Evolutionary conservation across 2,888 invertebrate genomes (phyloP), one percentile per base, ranked within the genome.

Genomic region (Eupeodes latifasciatus): DNA sequence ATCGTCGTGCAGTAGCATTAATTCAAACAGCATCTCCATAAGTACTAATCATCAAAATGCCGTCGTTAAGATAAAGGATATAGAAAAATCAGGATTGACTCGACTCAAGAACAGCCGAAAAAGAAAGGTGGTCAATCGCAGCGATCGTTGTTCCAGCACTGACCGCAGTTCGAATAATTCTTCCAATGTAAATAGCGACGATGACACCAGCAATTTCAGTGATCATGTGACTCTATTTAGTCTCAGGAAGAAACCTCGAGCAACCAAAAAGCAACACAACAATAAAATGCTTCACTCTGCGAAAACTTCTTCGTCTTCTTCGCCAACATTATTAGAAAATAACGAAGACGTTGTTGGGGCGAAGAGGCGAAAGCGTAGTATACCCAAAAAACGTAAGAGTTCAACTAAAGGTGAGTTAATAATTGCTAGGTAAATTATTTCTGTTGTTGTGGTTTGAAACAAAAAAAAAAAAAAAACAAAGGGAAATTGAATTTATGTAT

Each of bases 391-490:
- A 75, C 51, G 88, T 64, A 88, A 88, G 66, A 78, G 77, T 55
- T 88, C 88, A 12, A 78, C 74, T 19, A 88, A 88, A 85, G 88
- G 88, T 88, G 88, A 88, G 88, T 81, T 88, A 47, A 81, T 88
- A 27, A 88, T 88, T 78, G 78, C 84, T 66, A 81, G 88, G 74
- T 88, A 85, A 88, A 79, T 62, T 16, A 69, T 40, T 34, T 14
- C 19, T 67, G 66, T 55, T 34, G 51, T 14, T 76, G 66, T 57
- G 11, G 47, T 51, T 11, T 66, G 19, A 71, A 71, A n/a, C n/a
- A n/a, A n/a, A 57, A 57, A 40, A 4, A 9, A 19, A 57, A 57
- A 40, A 4, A 9, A 71, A 67, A 49, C 27, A 27, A 9, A 47
- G 34, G 34, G 5, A 77, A 57, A 40, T 71, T 71, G 34, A 64